Base-by-base conservation (phyloP, 1,140 invertebrate genomes). In the Danaus melanippus region DNA sequence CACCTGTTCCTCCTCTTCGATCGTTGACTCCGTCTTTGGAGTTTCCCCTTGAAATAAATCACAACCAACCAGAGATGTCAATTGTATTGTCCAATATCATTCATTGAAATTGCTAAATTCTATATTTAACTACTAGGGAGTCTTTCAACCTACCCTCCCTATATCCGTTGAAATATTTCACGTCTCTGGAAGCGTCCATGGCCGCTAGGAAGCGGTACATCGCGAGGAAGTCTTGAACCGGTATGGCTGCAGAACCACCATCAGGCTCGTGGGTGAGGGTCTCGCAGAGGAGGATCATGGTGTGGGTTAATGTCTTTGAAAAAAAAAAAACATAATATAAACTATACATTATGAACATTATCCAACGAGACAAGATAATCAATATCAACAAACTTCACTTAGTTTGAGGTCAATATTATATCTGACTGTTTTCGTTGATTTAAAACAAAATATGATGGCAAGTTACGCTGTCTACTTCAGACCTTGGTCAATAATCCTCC, bases 241-340 rank as follows among this genome's bases (percentile, higher is more conserved):
- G 89, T 51, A 96, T 93, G 63, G 91, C 90, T 1, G 93, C 90
- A 5, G 92, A 91, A 2, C 93, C 94, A 42, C 94, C 95, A 64
- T 95, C 93, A 1, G 94, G 92, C 74, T 96, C 94, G 58, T 92
- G 89, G 12, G 94, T 95, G 56, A 95, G 79, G 40, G 94, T 88
- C 81, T 96, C 93, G 79, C 94, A 96, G 44, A 96, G 85, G 32
- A 92, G 88, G 51, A 92, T 92, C 93, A 96, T 94, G 12, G 94
- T 93, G 72, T 92, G 90, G 7, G 91, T 91, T 17, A 96, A 86
- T 69, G 89, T 92, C 93, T 95, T 66, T 10, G 73, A 84, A 48
- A 62, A 57, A 52, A 15, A 15, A 15, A 15, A 15, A 15, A 1
- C 15, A 15, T 4, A 43, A 10, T 10, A 10, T 2, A 43, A 43